Evolutionary conservation across 2,797 vertebrate species (phyloP).

Genomic region (Epinephelus malabaricus): DNA sequence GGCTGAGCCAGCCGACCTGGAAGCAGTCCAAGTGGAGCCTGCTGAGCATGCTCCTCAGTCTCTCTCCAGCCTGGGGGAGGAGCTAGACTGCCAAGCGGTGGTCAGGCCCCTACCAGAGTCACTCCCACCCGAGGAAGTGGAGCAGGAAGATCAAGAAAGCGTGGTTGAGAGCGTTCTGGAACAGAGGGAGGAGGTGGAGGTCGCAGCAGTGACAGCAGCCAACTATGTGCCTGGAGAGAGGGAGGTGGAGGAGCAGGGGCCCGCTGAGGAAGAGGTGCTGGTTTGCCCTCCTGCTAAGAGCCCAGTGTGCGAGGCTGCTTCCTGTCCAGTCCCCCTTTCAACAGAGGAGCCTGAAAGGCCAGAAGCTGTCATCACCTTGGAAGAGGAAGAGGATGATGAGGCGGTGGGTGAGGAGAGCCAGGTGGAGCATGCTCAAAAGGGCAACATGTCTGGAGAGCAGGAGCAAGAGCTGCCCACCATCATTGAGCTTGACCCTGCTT

Average conservation of each 20-base stretch:
- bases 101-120: conserved; percentile 78
- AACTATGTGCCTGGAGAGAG: conserved; percentile 76
- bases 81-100: conserved; percentile 79
- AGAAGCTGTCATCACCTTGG: conserved; percentile 79
- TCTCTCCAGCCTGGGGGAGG: conserved; percentile 85
- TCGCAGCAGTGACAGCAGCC: conserved; percentile 54
- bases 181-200: conserved; percentile 69
- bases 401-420: conserved; percentile 66
- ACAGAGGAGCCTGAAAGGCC: conserved; percentile 73
- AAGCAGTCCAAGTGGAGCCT: conserved; percentile 91
- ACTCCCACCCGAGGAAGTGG: conserved; percentile 73
- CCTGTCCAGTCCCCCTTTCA: conserved; percentile 71
- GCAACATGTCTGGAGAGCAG: conserved; percentile 69
- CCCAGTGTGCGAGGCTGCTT: conserved; percentile 73
- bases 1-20: conserved; percentile 89
- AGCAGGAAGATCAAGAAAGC: conserved; percentile 63
- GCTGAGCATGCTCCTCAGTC: conserved; percentile 89
- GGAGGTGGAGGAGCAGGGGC: conserved; percentile 59
- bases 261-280: conserved; percentile 75
- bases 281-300: conserved; percentile 76
- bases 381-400: conserved; percentile 76
- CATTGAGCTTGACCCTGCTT: conserved; percentile 73
- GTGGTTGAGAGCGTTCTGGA: conserved; percentile 60
- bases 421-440: conserved; percentile 67
- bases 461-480: conserved; percentile 68